Conservation (phyloP, 2,113 vertebrate genomes). For the Diphyllodes magnificus region DNA sequence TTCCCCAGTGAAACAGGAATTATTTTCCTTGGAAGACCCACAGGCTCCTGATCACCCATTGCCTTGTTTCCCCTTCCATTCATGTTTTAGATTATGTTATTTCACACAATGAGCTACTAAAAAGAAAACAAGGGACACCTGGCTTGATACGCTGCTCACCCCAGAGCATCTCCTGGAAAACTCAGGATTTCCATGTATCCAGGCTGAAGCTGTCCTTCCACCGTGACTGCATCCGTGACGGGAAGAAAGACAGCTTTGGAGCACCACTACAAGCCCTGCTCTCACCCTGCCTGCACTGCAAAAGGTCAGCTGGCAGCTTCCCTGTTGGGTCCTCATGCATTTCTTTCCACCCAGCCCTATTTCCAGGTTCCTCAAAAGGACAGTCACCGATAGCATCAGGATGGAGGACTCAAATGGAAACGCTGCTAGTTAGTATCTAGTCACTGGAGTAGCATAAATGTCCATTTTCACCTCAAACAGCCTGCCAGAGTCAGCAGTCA, state of each 20-base stretch:
- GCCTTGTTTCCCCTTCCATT: background rate
- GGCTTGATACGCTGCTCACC: background rate
- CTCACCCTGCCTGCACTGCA: background rate
- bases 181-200: background rate
- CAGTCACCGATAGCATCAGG: background rate
- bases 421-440: background rate
- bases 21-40: background rate
- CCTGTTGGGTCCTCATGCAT: background rate
- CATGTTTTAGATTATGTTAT: background rate
- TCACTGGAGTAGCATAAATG: background rate
- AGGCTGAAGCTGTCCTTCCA: background rate
- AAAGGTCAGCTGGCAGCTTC: background rate
- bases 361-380: background rate
- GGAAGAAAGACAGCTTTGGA: background rate
- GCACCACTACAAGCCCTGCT: background rate
- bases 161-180: background rate
- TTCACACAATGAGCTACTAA: background rate
- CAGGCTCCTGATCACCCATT: background rate
- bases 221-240: background rate
- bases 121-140: background rate
- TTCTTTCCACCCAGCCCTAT: background rate
- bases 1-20: background rate
- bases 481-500: background rate
- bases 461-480: background rate
- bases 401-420: background rate